Base-by-base conservation (phyloP, 2,113 vertebrate species). In the Phoenicopterus ruber region DNA sequence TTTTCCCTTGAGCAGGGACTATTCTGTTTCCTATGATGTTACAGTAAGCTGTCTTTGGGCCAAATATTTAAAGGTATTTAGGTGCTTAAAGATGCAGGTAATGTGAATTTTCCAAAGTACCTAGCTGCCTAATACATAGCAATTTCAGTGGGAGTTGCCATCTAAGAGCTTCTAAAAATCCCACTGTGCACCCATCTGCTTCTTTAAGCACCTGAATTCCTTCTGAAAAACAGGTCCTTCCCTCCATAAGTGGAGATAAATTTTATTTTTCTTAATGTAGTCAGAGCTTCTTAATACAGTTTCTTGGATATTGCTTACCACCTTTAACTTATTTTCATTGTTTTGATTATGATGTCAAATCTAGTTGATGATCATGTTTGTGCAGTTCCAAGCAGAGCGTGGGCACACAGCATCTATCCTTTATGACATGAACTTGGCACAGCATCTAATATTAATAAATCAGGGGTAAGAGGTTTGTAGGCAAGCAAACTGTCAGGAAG, bases 41-140 rank as follows among this genome's bases (percentile, higher is more conserved):
- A 86, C 84, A 83, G 82, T 82, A 69, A 95, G 93, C 95, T 97
- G 96, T 96, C 96, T 87, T 96, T 90, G 94, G 89, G 97, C 91
- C 93, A 97, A 94, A 91, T 96, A 94, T 96, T 97, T 96, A 95
- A 97, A 97, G 97, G 91, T 97, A 93, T 97, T 97, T 96, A 97
- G 96, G 88, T 97, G 96, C 94, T 90, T 97, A 97, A 97, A 95
- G 89, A 96, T 96, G 96, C 97, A 97, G 95, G 95, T 97, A 96
- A 95, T 97, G 94, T 94, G 96, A 93, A 94, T 97, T 97, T 96
- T 97, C 95, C 46, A 0, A 96, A 95, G 91, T 96, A 96, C 88
- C 95, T 97, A 91, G 32, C 96, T 93, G 88, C 93, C 87, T 97
- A 97, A 94, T 93, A 95, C 79, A 80, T 67, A 93, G 84, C 2